phyloP scores from a whole-genome alignment of 2,113 vertebrate genomes.

The Paedocypris sp. region DNA sequence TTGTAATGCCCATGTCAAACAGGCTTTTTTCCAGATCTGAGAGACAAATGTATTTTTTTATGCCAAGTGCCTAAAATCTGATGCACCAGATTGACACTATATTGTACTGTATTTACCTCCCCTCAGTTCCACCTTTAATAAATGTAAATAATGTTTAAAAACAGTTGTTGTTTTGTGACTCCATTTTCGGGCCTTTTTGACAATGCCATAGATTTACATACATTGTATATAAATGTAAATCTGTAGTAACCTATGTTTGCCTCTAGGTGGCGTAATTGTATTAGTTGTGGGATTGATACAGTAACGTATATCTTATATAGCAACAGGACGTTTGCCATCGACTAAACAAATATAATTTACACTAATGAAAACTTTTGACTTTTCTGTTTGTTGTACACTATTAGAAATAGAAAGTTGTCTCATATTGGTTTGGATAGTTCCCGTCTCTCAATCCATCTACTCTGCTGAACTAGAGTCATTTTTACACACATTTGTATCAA shows the following conservation, averaged over 20 bases:
- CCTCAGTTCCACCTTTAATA: slow-evolving; percentile 48
- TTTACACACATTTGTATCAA: no score
- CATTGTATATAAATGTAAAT: no score
- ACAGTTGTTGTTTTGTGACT: not conserved
- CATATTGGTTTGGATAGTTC: no score
- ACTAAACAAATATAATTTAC: no score
- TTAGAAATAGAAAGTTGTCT: no score
- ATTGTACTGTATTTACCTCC: slow-evolving; percentile 50
- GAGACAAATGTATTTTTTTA: slow-evolving; percentile 43
- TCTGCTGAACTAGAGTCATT: no score
- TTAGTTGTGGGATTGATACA: not conserved
- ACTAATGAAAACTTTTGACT: no score
- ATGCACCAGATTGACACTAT: slow-evolving; percentile 47
- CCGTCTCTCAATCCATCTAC: no score
- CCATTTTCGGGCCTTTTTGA: not conserved
- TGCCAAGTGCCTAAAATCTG: slow-evolving; percentile 56
- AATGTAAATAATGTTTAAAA: slow-evolving; percentile 48
- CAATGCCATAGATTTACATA: not conserved
- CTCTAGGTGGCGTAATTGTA: slow-evolving; percentile 10
- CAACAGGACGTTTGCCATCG: no score
- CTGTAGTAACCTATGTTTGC: no score
- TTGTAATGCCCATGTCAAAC: slow-evolving; percentile 23
- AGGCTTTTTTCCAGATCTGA: slow-evolving; percentile 26
- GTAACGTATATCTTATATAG: not conserved
- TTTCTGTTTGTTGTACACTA: no score